Base-by-base conservation (phyloP, 2,888 invertebrate species). In the Rhagium mordax region DNA sequence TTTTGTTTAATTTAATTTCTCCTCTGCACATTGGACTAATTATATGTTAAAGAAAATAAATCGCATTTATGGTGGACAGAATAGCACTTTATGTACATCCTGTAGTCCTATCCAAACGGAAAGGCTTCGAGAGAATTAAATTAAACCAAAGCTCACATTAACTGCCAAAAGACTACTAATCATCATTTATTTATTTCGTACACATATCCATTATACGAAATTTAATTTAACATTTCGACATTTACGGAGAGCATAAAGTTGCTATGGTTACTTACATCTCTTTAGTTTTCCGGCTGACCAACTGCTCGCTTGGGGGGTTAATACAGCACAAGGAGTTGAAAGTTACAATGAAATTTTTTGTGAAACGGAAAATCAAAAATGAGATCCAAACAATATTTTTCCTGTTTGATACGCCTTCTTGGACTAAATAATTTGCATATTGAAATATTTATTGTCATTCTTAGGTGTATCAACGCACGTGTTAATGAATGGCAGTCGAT, bases 101-200 rank as follows among this genome's bases (percentile, higher is more conserved):
- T 55, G 55, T 13, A 21, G 55, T 55, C 24, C 55, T 20, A 51
- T 20, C 2, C 18, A 55, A 55, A 55, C 21, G 21, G 27, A 55
- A 55, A 55, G 33, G 16, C 27, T 59, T 24, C 1, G 29, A 16
- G 33, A 59, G 33, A 59, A 59, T 59, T 59, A 59, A 6, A 29
- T 59, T 13, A 29, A 24, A 59, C 29, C 59, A 33, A 59, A 59
- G 59, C 59, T 29, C 21, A 59, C 33, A 33, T 59, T 59, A 33
- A 18, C 29, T 59, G 16, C 18, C 59, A 59, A 59, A 59, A 59
- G 59, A 33, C 29, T 59, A 16, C 29, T 59, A 59, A 33, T 59
- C 59, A 55, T 55, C 55, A 55, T 59, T 59, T 59, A 59, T 59
- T 59, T 59, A 59, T 59, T 59, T 59, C 29, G 33, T 55, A 55